A percentile compares a stretch with the other conserved stretches of the same genome.
phyloP scores from a whole-genome alignment of 2,113 vertebrate species.

The Panthera tigris region DNA sequence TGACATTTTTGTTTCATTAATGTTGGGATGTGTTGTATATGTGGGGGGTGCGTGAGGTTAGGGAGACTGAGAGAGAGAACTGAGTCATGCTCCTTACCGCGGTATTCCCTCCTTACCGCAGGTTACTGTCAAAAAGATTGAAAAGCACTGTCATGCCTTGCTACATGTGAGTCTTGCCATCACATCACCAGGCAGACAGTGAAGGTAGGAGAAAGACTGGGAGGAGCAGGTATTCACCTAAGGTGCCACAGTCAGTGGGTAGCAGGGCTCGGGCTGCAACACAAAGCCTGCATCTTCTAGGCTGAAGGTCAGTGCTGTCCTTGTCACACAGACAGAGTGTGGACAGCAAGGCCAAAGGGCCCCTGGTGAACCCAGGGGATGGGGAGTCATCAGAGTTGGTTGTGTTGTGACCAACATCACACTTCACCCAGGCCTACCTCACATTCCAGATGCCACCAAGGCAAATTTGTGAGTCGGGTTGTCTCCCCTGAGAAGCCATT shows the following conservation, averaged over 20 bases:
- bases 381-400: too few species aligned
- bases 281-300: not conserved
- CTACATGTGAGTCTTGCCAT: not conserved
- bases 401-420: not conserved
- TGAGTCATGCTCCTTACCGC: not conserved
- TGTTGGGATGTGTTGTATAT: not conserved
- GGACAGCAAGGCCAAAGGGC: not conserved
- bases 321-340: rapidly evolving
- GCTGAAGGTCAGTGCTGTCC: not conserved
- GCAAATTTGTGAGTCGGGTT: not conserved
- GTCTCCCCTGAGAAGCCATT: not conserved
- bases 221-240: too few species aligned
- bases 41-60: rapidly evolving
- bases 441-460: not conserved
- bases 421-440: not conserved
- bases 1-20: not conserved
- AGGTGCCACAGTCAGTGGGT: not conserved
- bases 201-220: not conserved
- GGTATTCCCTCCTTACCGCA: not conserved
- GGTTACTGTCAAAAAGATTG: not conserved
- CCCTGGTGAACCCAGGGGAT: not conserved
- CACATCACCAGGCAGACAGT: not conserved
- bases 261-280: not conserved
- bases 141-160: not conserved
- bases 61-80: not conserved